Evolutionary conservation across 2,797 vertebrate species (phyloP).

Genomic region (Propithecus perrieri): DNA sequence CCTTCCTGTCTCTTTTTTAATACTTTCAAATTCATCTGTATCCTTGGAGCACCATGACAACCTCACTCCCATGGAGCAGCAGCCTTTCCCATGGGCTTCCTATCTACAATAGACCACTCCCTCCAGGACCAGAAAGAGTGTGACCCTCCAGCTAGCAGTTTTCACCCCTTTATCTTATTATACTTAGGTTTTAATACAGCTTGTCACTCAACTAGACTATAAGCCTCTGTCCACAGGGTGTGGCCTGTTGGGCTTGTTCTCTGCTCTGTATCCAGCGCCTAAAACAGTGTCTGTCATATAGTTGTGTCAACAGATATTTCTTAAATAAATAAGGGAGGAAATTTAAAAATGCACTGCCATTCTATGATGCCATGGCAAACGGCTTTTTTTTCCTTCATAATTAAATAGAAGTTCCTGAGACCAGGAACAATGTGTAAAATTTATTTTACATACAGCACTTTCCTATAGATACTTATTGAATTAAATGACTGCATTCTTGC

Average conservation of each 20-base stretch:
- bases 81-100: too few species aligned
- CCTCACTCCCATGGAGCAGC: too few species aligned
- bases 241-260: not conserved
- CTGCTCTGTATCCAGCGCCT: not conserved
- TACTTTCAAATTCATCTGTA: not conserved
- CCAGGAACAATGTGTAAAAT: not conserved
- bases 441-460: not conserved
- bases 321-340: not conserved
- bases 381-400: not conserved
- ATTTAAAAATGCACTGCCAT: not conserved
- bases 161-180: not conserved
- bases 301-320: not conserved
- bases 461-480: not conserved
- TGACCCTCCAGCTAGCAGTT: not conserved
- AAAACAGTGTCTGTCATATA: not conserved
- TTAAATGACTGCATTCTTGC: not conserved
- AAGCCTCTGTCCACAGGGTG: not conserved
- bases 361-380: not conserved
- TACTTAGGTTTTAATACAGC: not conserved
- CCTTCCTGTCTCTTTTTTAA: not conserved
- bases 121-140: not conserved
- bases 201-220: not conserved
- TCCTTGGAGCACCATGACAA: not conserved
- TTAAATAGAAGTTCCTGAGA: not conserved
- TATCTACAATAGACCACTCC: too few species aligned